A percentile compares a stretch with the other conserved stretches of the same genome.
Conservation (phyloP, 2,797 vertebrate genomes). For the Thunnus albacares region DNA sequence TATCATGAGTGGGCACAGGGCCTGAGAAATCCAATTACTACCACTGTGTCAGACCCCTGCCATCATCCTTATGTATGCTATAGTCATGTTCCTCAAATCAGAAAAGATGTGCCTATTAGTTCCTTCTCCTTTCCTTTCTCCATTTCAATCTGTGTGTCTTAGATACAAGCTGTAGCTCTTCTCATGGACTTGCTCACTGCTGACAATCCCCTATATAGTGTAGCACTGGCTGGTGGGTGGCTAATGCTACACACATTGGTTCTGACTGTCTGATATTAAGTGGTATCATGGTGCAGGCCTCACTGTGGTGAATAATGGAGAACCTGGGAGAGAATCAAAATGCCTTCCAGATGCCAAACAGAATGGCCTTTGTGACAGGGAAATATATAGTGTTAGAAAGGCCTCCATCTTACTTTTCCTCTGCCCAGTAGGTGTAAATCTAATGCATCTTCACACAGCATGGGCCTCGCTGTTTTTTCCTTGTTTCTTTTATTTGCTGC, state of each 20-base stretch:
- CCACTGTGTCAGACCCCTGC: slow-evolving; percentile 75
- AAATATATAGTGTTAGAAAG: slow-evolving; percentile 59
- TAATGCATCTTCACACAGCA: slow-evolving; percentile 57
- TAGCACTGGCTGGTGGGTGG: slow-evolving; percentile 62
- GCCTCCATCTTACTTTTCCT: slow-evolving; percentile 29
- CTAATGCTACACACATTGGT: slow-evolving; percentile 72
- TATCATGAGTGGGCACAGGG: slow-evolving; percentile 80
- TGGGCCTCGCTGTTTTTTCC: slow-evolving; percentile 44
- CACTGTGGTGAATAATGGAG: slow-evolving; percentile 72
- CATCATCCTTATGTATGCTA: slow-evolving; percentile 77
- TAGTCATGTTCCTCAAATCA: slow-evolving; percentile 78
- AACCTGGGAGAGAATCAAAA: slow-evolving; percentile 60
- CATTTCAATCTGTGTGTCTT: slow-evolving; percentile 64
- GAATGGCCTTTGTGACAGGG: slow-evolving; percentile 68
- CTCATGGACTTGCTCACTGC: slow-evolving; percentile 38
- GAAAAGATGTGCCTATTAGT: slow-evolving; percentile 80
- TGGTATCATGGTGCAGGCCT: slow-evolving; percentile 63
- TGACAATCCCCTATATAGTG: slow-evolving; percentile 61
- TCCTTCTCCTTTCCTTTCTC: slow-evolving; percentile 75
- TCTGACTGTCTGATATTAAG: slow-evolving; percentile 76
- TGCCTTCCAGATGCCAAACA: slow-evolving; percentile 72
- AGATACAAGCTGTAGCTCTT: slow-evolving; percentile 58
- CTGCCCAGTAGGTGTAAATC: slow-evolving; percentile 62
- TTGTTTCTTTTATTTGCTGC: slow-evolving; percentile 50
- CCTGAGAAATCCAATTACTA: slow-evolving; percentile 85